Evolutionary conservation across 1,140 invertebrate species (phyloP), one percentile per base, ranked within the genome.

Genomic region (Dendroctonus ponderosae): DNA sequence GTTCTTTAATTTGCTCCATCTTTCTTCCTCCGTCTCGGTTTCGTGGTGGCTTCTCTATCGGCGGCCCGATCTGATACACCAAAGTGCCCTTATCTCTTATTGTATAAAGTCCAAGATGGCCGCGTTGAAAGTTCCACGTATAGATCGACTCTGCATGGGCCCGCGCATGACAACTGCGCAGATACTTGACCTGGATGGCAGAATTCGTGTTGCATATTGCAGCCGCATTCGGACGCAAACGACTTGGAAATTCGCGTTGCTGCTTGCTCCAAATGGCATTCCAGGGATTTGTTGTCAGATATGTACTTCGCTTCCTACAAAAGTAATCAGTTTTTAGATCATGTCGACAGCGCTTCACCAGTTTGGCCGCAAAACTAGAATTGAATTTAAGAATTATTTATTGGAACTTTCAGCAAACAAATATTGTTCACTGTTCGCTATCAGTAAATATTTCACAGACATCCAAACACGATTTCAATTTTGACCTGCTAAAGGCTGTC

Each of bases 61-160:
- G 14, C n/a, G 46, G 40, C n/a, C 38, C 62, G 51, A 44, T 65
- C 53, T 50, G 46, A 65, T 65, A 50, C 41, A 50, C 62, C 51
- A 51, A 58, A 65, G 44, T 14, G 14, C 40, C 53, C 62, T 65
- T 65, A 65, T 57, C 53, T 65, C 53, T 56, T 48, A 42, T 44
- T 46, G 43, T 56, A 46, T 40, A 65, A 52, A 38, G 54, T 65
- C 56, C 64, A 66, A 66, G 60, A 67, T 67, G 66, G 66, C 66
- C 52, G 66, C 52, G 59, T 6, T 7, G 39, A 38, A 49, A 60
- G 37, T 67, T 67, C 44, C 11, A n/a, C 37, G 42, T 61, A 62
- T 62, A 62, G 66, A 62, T 62, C 59, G 50, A 11, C 42, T 15
- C 52, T 54, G 50, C 54, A 62, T 62, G 42, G 41, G 43, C 15